Evolutionary conservation across 2,113 vertebrate genomes (phyloP).

Genomic region (Genyomyrus donnyi): DNA sequence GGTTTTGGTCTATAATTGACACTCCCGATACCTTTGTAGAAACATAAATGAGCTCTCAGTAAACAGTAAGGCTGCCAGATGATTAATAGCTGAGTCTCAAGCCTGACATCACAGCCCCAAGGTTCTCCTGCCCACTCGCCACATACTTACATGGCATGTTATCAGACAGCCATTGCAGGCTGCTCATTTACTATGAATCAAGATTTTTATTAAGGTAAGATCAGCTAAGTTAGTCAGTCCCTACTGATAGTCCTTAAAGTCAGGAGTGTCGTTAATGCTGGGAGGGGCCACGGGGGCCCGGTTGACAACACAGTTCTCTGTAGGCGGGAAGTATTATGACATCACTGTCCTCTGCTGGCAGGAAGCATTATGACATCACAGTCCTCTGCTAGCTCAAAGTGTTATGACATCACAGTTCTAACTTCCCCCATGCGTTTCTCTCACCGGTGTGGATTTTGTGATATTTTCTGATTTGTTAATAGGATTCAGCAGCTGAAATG

Average conservation of each 20-base stretch:
- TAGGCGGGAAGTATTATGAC: background rate
- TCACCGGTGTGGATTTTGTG: background rate
- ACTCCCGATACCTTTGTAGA: conserved; percentile 76
- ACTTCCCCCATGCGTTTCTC: background rate
- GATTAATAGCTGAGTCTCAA: conserved; percentile 73
- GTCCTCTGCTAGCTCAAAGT: background rate
- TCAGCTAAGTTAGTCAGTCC: background rate
- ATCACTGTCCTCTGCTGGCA: conserved; percentile 17
- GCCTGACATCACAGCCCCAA: conserved; percentile 27
- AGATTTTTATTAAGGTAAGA: background rate
- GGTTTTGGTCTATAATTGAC: conserved; percentile 80
- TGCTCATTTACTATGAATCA: background rate
- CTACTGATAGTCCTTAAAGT: background rate
- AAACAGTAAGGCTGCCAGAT: conserved; percentile 69
- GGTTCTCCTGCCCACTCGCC: background rate
- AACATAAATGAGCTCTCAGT: conserved; percentile 77
- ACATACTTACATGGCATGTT: background rate
- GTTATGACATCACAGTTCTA: background rate
- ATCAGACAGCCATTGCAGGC: background rate
- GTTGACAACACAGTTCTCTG: background rate
- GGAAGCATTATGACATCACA: conserved; percentile 17
- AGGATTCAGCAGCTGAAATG: background rate
- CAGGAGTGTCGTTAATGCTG: background rate
- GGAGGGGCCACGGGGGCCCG: background rate
- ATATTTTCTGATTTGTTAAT: background rate